These are phyloP conservation scores for Spodoptera litura DNA, from an alignment of 1,140 invertebrate genomes.

Conservation along the genomic window DNA sequence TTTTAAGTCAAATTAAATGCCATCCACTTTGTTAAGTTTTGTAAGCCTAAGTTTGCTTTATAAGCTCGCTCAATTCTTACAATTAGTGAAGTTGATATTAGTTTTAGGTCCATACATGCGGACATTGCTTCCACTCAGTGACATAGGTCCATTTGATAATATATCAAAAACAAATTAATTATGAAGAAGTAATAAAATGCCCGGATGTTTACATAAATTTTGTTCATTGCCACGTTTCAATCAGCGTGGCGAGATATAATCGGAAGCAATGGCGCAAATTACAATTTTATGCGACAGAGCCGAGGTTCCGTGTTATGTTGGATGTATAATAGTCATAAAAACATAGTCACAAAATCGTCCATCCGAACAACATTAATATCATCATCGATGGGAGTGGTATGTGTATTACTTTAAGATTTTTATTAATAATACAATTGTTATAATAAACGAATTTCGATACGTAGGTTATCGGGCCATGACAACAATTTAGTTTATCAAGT, in stretches of 20 bases:
- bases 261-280: slow-evolving; percentile 69
- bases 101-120: slow-evolving; percentile 64
- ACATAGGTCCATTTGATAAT: slow-evolving; percentile 10
- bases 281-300: slow-evolving; percentile 71
- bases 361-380: slow-evolving; percentile 75
- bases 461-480: slow-evolving; percentile 81
- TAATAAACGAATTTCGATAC: slow-evolving; percentile 75
- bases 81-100: slow-evolving; percentile 79
- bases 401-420: slow-evolving; percentile 75
- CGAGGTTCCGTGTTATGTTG: slow-evolving; percentile 66
- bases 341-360: slow-evolving; percentile 75
- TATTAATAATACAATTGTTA: slow-evolving; percentile 75
- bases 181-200: slow-evolving; percentile 5
- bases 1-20: slow-evolving; percentile 86
- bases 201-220: slow-evolving; percentile 19
- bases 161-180: slow-evolving; percentile 1
- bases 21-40: slow-evolving; percentile 86
- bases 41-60: slow-evolving; percentile 81
- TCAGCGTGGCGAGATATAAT: slow-evolving; percentile 57
- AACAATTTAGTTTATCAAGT: slow-evolving; percentile 69
- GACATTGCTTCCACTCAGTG: slow-evolving; percentile 56
- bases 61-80: slow-evolving; percentile 85
- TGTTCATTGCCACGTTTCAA: slow-evolving; percentile 46
- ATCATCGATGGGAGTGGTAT: slow-evolving; percentile 79
- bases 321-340: slow-evolving; percentile 71